phyloP scores from a whole-genome alignment of 1,140 invertebrate genomes.

The Drosophila neocordata region DNA sequence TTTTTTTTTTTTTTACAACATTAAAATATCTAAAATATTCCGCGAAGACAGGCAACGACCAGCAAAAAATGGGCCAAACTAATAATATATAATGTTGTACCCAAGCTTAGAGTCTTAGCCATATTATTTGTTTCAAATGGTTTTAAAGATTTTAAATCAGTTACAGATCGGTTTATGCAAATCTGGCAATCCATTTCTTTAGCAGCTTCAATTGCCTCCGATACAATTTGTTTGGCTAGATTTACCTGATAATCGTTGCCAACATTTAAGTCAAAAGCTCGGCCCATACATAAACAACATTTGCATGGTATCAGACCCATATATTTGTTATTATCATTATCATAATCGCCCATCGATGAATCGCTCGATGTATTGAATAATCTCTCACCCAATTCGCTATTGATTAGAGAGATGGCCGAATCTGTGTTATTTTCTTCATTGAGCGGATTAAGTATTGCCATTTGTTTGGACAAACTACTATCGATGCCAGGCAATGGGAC shows the following conservation, averaged over 20 bases:
- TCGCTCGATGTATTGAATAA: neutral
- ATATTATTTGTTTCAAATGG: too few relatives aligned
- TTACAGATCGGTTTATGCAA: too few relatives aligned
- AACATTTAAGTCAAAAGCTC: neutral
- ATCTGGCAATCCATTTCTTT: neutral
- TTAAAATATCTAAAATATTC: constrained; percentile 16
- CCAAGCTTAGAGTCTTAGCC: neutral
- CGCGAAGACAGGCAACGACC: constrained; percentile 37
- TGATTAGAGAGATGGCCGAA: neutral
- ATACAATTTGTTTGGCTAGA: neutral
- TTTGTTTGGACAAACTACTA: neutral
- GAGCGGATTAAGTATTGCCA: neutral
- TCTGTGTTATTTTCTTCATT: neutral
- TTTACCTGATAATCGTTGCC: neutral
- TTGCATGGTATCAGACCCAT: neutral
- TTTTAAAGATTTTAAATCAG: too few relatives aligned
- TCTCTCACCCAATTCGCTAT: neutral
- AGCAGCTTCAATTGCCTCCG: neutral
- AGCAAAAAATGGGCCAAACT: constrained; percentile 36
- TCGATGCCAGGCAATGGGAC: constrained; percentile 9
- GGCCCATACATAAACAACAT: neutral
- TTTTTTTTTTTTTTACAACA: too few relatives aligned
- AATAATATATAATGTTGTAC: constrained; percentile 22
- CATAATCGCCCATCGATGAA: neutral
- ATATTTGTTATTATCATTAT: neutral